These are phyloP conservation scores for Prunella strophiata DNA, from an alignment of 2,797 vertebrate genomes.

Conservation along the genomic window DNA sequence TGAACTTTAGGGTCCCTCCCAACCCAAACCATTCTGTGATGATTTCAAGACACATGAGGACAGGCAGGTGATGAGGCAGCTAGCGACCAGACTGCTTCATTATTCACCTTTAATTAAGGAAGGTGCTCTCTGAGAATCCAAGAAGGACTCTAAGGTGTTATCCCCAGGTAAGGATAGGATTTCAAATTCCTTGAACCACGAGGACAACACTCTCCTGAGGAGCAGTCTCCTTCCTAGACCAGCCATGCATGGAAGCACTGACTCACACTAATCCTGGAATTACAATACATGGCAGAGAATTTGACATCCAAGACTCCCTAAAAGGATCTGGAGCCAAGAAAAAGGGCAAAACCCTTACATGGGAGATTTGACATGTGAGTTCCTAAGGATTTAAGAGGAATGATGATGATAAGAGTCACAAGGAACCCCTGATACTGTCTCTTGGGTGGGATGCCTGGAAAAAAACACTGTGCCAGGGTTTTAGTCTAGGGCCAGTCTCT, in stretches of 20 bases:
- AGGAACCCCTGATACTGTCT: not conserved
- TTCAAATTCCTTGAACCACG: not conserved
- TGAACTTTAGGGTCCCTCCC: not conserved
- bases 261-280: not conserved
- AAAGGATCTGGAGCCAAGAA: not conserved
- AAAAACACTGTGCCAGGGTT: not conserved
- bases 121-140: not conserved
- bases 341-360: not conserved
- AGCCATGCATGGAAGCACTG: not conserved
- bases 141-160: not conserved
- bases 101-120: not conserved
- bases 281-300: not conserved
- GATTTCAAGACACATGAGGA: not conserved
- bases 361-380: not conserved
- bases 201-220: not conserved
- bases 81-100: not conserved
- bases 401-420: not conserved
- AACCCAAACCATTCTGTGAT: not conserved
- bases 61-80: not conserved
- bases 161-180: not conserved
- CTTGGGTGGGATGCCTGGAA: not conserved
- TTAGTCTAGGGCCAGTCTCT: not conserved
- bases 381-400: not conserved
- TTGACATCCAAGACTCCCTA: not conserved
- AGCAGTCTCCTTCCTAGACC: not conserved